Conservation (phyloP, 2,888 invertebrate genomes). For the Lasioglossum calceatum region DNA sequence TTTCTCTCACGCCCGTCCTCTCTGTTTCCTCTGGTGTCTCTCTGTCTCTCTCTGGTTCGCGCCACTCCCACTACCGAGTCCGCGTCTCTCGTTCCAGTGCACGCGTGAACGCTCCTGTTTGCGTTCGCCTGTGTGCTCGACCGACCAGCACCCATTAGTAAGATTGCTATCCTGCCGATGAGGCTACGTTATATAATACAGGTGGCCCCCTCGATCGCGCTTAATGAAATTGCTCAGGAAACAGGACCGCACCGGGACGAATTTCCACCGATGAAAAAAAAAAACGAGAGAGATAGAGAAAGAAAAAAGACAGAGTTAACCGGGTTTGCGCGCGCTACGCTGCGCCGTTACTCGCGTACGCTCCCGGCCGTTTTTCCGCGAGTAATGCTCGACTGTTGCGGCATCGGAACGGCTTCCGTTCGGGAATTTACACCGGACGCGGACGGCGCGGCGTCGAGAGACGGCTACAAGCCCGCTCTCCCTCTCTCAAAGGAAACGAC, state of each 20-base stretch:
- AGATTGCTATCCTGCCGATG: conserved; percentile 77
- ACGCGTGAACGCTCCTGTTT: conserved; percentile 34
- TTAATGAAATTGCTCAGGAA: conserved; percentile 81
- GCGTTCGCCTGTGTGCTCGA: conserved; percentile 40
- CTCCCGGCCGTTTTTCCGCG: background rate
- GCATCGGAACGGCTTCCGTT: conserved; percentile 4
- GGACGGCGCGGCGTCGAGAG: background rate
- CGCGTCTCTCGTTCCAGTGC: conserved; percentile 35
- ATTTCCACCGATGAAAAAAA: conserved; percentile 32
- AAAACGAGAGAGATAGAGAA: background rate
- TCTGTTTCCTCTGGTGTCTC: background rate
- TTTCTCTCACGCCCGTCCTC: background rate
- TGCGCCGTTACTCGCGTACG: background rate
- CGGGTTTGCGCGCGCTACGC: background rate
- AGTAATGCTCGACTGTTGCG: background rate
- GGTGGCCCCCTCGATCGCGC: conserved; percentile 72
- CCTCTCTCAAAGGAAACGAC: conserved; percentile 36
- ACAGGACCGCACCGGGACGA: conserved; percentile 63
- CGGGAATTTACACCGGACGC: conserved; percentile 28
- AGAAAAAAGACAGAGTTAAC: background rate
- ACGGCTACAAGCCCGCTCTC: conserved; percentile 7
- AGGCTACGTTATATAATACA: conserved; percentile 76
- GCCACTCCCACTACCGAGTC: conserved; percentile 28
- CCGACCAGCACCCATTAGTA: conserved; percentile 75
- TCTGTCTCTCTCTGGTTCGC: background rate